Evolutionary conservation across 2,888 invertebrate species (phyloP), one percentile per base, ranked within the genome.

Genomic region (Leptura quadrifasciata): DNA sequence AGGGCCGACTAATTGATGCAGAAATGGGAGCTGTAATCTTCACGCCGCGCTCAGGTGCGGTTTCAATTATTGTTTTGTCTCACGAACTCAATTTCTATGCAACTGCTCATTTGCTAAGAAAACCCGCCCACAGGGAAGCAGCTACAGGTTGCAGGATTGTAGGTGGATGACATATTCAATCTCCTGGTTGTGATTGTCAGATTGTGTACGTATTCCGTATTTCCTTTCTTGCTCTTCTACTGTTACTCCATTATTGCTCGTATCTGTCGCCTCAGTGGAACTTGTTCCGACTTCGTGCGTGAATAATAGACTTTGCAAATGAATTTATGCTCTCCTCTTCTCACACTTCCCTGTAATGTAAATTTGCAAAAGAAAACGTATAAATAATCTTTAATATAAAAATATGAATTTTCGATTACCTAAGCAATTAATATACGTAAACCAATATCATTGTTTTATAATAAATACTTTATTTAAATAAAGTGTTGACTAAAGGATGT

Each of bases 21-120:
- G 87, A 88, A 82, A 88, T 88, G 89, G 88, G 87, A 87, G 86
- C 87, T 88, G 85, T 88, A 88, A 89, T 89, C 87, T 86, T 85
- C 81, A 82, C 84, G 84, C 86, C 86, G 85, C 86, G 82, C 86
- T 87, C 86, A 85, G 86, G 86, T 87, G 86, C 83, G 82, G 84
- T 86, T 88, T 87, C 87, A 86, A 88, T 88, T 87, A 87, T 87
- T 87, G 84, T 86, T 86, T 87, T 85, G 85, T 87, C 86, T 87
- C 88, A 87, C 87, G 87, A 87, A 88, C 86, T 87, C 88, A 87
- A 88, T 88, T 86, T 87, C 84, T 85, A 80, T 84, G 85, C 86
- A 86, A 87, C 87, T 85, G 86, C 85, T 87, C 85, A 87, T 87
- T 87, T 86, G 75, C 82, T 73, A 58, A 70, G 73, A 74, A 69